These are phyloP conservation scores for Anableps anableps DNA, from an alignment of 2,797 vertebrate genomes.

Conservation along the genomic window DNA sequence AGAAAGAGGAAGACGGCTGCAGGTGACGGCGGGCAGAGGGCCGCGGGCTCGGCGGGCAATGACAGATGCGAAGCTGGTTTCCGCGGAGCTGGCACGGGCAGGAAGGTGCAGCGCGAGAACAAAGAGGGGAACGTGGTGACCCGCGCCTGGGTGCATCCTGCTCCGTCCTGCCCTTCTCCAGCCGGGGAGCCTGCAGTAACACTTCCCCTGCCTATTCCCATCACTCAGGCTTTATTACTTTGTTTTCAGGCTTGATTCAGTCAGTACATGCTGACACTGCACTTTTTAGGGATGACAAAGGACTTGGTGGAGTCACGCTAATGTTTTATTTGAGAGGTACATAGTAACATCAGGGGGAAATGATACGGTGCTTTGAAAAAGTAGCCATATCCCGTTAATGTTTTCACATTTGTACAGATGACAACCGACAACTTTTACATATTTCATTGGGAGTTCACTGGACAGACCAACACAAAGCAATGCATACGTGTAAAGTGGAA, in stretches of 20 bases:
- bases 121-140: constrained; percentile 77
- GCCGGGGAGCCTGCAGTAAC: constrained; percentile 50
- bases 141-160: constrained; percentile 80
- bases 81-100: constrained; percentile 77
- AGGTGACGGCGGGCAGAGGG: constrained; percentile 36
- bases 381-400: background rate
- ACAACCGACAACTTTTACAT: background rate
- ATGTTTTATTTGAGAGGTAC: constrained; percentile 15
- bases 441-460: too few species aligned
- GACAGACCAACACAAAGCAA: too few species aligned
- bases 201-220: constrained; percentile 74
- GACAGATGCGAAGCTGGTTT: constrained; percentile 76
- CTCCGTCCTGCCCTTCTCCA: constrained; percentile 62
- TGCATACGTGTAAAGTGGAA: too few species aligned
- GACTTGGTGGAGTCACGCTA: constrained; percentile 25
- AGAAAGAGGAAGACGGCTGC: constrained; percentile 22
- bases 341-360: background rate
- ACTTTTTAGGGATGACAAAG: constrained; percentile 48
- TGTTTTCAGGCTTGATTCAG: constrained; percentile 77
- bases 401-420: background rate
- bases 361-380: background rate
- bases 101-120: constrained; percentile 78
- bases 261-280: constrained; percentile 75
- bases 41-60: constrained; percentile 56
- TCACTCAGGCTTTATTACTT: constrained; percentile 78